phyloP scores from a whole-genome alignment of 1,140 invertebrate species.

The Hormaphis cornu region DNA sequence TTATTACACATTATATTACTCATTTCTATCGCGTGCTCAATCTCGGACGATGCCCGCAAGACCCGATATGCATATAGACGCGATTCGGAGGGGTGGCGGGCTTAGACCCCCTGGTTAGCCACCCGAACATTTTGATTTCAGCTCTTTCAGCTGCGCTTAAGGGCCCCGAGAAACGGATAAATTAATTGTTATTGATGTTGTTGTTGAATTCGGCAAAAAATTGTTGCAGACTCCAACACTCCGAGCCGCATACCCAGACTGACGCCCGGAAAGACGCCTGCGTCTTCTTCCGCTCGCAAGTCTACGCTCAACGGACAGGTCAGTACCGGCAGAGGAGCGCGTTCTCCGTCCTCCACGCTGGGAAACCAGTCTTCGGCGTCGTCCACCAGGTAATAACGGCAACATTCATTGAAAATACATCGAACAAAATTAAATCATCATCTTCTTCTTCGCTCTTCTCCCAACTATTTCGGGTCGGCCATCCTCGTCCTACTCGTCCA shows the following conservation, averaged over 20 bases:
- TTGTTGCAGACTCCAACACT: slow-evolving; percentile 50
- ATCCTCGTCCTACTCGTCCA: too few species aligned
- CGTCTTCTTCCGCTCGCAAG: slow-evolving; percentile 43
- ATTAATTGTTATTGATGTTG: not conserved
- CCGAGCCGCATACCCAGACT: slow-evolving; percentile 40
- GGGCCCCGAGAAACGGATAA: not conserved
- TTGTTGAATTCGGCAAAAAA: not conserved
- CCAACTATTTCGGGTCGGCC: too few species aligned
- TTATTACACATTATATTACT: too few species aligned
- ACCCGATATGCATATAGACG: too few species aligned
- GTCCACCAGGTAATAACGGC: slow-evolving; percentile 42
- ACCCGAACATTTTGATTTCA: too few species aligned
- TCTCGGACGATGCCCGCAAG: too few species aligned
- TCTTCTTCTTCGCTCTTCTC: too few species aligned
- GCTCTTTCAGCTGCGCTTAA: too few species aligned
- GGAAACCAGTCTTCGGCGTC: slow-evolving; percentile 60
- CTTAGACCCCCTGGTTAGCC: too few species aligned
- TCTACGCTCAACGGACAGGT: slow-evolving; percentile 38
- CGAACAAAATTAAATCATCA: not conserved
- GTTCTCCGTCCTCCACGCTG: slow-evolving; percentile 41
- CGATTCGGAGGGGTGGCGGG: too few species aligned
- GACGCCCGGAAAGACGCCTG: slow-evolving; percentile 35
- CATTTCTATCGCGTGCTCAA: too few species aligned
- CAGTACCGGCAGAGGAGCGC: slow-evolving; percentile 42
- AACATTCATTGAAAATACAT: not conserved